phyloP scores from a whole-genome alignment of 2,797 vertebrate species.

The Helarctos malayanus region DNA sequence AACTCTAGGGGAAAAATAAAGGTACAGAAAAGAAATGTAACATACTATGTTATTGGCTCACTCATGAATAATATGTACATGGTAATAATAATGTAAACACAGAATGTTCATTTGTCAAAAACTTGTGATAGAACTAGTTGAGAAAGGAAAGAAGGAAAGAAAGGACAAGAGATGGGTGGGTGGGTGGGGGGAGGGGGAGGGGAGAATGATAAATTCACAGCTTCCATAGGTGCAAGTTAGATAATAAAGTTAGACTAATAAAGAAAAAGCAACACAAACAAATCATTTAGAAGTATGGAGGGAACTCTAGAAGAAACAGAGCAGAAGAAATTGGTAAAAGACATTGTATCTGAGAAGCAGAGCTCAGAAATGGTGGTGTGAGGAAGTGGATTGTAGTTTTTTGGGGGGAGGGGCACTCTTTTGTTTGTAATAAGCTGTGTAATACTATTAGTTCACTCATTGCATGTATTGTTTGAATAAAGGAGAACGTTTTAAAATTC shows the following conservation, averaged over 20 bases:
- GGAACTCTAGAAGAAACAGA: not conserved
- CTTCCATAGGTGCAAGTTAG: not conserved
- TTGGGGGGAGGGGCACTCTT: not conserved
- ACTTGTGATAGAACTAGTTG: not conserved
- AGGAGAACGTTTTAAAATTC: constrained; percentile 4
- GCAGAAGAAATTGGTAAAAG: not conserved
- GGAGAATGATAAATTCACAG: not conserved
- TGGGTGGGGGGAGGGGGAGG: too few species aligned
- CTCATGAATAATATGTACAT: not conserved
- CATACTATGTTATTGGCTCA: not conserved
- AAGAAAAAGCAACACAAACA: not conserved
- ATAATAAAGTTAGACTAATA: not conserved
- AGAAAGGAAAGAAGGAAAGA: not conserved
- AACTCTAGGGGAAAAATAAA: constrained; percentile 40
- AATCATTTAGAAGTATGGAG: not conserved
- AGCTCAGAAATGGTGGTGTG: not conserved
- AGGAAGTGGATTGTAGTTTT: not conserved
- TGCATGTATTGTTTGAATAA: not conserved
- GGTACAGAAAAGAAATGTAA: not conserved
- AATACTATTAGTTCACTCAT: not conserved
- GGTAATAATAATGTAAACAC: not conserved
- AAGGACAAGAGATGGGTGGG: not conserved
- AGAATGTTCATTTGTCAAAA: not conserved
- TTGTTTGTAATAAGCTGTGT: not conserved
- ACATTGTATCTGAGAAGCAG: not conserved